phyloP scores from a whole-genome alignment of 1,140 invertebrate species.

The Eriocheir sinensis region DNA sequence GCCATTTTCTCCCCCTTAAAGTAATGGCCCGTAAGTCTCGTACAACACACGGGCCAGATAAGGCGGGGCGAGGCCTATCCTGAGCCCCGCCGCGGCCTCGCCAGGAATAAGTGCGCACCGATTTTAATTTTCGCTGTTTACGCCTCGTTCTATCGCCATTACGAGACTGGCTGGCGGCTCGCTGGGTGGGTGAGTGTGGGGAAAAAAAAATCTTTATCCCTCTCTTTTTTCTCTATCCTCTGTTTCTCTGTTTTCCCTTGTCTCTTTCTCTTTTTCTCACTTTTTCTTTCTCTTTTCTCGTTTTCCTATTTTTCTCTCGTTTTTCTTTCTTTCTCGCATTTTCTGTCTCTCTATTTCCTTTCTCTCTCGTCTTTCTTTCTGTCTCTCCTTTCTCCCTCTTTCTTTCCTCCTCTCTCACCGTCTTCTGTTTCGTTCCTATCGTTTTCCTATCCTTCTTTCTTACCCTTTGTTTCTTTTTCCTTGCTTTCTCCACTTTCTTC shows the following conservation, averaged over 20 bases:
- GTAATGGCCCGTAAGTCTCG: conserved; percentile 12
- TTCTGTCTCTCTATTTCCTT: not conserved
- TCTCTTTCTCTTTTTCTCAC: not conserved
- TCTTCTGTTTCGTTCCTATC: not conserved
- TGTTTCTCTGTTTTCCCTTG: not conserved
- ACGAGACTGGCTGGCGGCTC: not conserved
- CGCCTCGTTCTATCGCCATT: conserved; percentile 12
- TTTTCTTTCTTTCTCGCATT: not conserved
- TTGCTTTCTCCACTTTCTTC: not conserved
- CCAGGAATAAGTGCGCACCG: not conserved
- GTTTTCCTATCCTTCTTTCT: not conserved
- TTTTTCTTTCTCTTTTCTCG: not conserved
- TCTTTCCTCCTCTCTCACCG: not conserved
- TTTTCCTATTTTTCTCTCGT: not conserved
- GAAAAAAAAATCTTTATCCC: not conserved
- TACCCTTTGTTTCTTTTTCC: not conserved
- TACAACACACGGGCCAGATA: not conserved
- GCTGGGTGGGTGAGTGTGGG: too few relatives aligned
- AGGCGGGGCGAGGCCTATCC: not conserved
- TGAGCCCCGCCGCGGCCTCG: not conserved
- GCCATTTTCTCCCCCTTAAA: conserved; percentile 35
- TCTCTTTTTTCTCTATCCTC: not conserved
- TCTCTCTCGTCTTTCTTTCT: not conserved
- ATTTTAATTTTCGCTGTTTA: conserved; percentile 10
- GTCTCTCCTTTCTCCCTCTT: not conserved